Evolutionary conservation across 1,140 invertebrate genomes (phyloP).

Genomic region (Plutomurus gul): DNA sequence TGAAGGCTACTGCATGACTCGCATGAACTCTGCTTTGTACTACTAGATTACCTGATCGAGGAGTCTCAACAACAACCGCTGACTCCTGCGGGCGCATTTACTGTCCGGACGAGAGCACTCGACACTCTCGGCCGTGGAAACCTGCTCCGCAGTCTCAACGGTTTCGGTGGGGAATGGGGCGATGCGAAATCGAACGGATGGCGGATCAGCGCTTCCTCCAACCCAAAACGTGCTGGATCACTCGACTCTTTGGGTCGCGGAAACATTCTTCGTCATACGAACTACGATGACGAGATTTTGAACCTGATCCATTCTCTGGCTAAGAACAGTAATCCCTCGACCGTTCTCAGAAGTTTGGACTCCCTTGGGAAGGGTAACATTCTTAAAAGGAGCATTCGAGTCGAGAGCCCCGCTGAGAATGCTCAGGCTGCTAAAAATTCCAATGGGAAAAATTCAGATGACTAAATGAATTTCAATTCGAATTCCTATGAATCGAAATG

Average conservation of each 20-base stretch:
- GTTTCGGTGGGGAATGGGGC: slow-evolving; percentile 32
- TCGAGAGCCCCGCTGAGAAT: background rate
- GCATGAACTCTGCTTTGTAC: no score
- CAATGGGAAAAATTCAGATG: background rate
- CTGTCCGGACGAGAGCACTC: background rate
- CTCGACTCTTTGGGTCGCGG: slow-evolving; percentile 49
- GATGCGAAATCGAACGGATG: slow-evolving; percentile 32
- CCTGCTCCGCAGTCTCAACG: slow-evolving; percentile 43
- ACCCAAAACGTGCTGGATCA: slow-evolving; percentile 22
- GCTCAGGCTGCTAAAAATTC: background rate
- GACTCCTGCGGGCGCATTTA: background rate
- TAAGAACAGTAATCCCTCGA: background rate
- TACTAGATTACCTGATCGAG: background rate
- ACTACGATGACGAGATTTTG: slow-evolving; percentile 59
- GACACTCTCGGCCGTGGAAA: slow-evolving; percentile 51
- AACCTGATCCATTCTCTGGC: slow-evolving; percentile 50
- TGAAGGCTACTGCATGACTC: no score
- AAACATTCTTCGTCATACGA: slow-evolving; percentile 51
- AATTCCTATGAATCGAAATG: background rate
- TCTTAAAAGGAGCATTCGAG: slow-evolving; percentile 40
- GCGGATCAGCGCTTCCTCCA: slow-evolving; percentile 12
- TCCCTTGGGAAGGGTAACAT: slow-evolving; percentile 56
- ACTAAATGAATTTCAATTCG: slow-evolving; percentile 7
- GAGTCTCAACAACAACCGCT: background rate
- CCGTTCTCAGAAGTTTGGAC: slow-evolving; percentile 38